Evolutionary conservation across 2,113 vertebrate species (phyloP).

Genomic region (Carlito syrichta): DNA sequence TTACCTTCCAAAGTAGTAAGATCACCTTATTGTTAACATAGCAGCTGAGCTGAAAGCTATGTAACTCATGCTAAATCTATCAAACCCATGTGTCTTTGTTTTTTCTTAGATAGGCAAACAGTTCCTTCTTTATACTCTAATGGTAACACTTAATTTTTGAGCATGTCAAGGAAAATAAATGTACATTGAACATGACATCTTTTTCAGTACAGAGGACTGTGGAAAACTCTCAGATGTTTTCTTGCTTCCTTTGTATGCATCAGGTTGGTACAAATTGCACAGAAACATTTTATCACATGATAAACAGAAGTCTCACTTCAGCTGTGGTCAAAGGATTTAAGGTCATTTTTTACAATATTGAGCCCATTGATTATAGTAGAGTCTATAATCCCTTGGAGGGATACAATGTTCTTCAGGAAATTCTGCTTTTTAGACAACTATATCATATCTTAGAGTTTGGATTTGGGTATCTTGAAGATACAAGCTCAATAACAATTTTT

Average conservation of each 20-base stretch:
- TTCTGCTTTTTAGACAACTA: not conserved
- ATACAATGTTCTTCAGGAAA: not conserved
- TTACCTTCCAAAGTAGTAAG: not conserved
- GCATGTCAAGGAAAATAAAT: conserved; percentile 13
- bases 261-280: not conserved
- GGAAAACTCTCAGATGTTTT: not conserved
- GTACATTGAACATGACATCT: not conserved
- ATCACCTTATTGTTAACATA: not conserved
- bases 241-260: not conserved
- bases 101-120: not conserved
- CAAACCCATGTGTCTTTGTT: not conserved
- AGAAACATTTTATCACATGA: not conserved
- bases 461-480: not conserved
- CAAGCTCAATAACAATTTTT: not conserved
- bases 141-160: not conserved
- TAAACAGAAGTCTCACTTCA: not conserved
- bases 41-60: not conserved
- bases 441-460: not conserved
- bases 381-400: not conserved
- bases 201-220: not conserved
- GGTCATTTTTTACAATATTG: not conserved
- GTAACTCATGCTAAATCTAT: not conserved
- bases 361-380: not conserved
- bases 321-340: not conserved
- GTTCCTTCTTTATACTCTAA: not conserved